Conservation (phyloP, 2,888 invertebrate genomes). For the Antheraea yamamai region DNA sequence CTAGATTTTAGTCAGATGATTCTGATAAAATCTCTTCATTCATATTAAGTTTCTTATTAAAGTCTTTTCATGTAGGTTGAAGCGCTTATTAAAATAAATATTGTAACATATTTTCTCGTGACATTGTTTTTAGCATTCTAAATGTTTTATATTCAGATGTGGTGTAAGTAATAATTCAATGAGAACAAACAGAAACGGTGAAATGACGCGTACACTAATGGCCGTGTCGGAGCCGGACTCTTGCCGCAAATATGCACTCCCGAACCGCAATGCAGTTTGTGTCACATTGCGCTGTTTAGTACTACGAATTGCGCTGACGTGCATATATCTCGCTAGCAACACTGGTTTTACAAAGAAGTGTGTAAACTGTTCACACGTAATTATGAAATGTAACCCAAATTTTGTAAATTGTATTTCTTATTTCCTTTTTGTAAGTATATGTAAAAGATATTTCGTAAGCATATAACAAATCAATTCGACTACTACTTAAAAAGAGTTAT, state of each 20-base stretch:
- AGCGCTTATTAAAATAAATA: not conserved
- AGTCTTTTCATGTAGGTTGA: not conserved
- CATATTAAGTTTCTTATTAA: not conserved
- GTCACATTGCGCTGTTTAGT: slow-evolving; percentile 44
- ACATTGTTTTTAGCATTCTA: not conserved
- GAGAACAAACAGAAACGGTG: slow-evolving; percentile 40
- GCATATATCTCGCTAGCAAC: slow-evolving; percentile 9
- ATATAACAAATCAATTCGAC: too few species aligned
- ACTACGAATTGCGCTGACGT: slow-evolving; percentile 25
- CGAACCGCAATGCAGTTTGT: slow-evolving; percentile 58
- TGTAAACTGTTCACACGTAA: not conserved
- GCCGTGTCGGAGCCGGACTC: slow-evolving; percentile 37
- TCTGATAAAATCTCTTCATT: not conserved
- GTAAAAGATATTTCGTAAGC: not conserved
- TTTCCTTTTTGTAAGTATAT: not conserved
- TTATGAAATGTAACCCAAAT: not conserved
- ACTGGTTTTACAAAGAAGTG: not conserved
- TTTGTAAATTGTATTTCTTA: too few species aligned
- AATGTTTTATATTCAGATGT: slow-evolving; percentile 15
- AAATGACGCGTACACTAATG: slow-evolving; percentile 52
- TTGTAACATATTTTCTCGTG: not conserved
- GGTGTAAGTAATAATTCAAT: slow-evolving; percentile 40
- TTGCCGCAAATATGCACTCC: slow-evolving; percentile 52
- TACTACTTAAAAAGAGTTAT: too few species aligned
- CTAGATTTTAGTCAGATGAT: not conserved